Evolutionary conservation across 2,797 vertebrate species (phyloP).

Genomic region (Serranus cabrilla): DNA sequence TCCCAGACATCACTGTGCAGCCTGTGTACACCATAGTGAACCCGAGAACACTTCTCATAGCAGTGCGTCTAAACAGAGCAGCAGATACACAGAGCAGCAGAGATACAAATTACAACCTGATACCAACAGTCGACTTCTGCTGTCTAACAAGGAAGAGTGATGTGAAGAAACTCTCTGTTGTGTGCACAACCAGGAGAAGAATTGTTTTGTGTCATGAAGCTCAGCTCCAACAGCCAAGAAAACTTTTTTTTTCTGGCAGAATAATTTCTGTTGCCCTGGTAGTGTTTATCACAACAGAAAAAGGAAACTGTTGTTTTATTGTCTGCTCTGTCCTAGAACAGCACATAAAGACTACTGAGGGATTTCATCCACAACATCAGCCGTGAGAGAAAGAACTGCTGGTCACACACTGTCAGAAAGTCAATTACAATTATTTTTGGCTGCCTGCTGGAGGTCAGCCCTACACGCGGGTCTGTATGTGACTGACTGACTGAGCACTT

Average conservation of each 20-base stretch:
- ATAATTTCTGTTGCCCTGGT: neutral
- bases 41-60: slow-evolving; percentile 55
- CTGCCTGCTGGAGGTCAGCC: no score
- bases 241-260: neutral
- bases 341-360: neutral
- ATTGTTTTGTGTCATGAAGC: slow-evolving; percentile 1
- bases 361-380: neutral
- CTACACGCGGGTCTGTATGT: no score
- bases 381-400: neutral
- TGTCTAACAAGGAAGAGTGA: slow-evolving; percentile 12
- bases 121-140: slow-evolving; percentile 19
- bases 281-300: neutral
- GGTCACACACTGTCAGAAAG: neutral
- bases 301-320: neutral
- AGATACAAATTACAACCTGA: slow-evolving; percentile 41
- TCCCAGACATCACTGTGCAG: slow-evolving; percentile 55
- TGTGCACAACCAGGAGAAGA: slow-evolving; percentile 2
- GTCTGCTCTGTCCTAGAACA: neutral
- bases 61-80: slow-evolving; percentile 59
- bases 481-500: no score
- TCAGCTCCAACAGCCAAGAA: neutral
- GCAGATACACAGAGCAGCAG: slow-evolving; percentile 51
- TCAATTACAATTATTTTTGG: neutral
- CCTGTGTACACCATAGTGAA: slow-evolving; percentile 28
- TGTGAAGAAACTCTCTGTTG: neutral